These are phyloP conservation scores for Chrysolina oricalcia DNA, from an alignment of 2,888 invertebrate genomes.

Conservation along the genomic window DNA sequence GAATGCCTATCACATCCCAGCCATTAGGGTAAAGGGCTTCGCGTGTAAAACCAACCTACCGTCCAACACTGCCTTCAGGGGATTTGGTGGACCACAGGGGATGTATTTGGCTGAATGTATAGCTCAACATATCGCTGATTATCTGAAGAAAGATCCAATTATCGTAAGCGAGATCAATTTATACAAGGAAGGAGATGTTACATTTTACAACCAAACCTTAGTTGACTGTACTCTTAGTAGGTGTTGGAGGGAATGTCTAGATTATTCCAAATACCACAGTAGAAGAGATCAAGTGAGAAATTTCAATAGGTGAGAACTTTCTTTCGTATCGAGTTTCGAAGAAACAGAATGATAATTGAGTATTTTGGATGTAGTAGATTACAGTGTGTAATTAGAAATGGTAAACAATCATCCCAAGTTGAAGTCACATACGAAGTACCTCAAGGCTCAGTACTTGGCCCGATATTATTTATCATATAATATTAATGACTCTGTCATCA, in stretches of 20 bases:
- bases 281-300: conserved; percentile 76
- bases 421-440: no score
- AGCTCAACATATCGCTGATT: conserved; percentile 83
- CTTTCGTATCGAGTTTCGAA: background rate
- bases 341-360: background rate
- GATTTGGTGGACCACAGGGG: conserved; percentile 93
- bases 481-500: no score
- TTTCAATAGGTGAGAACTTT: conserved; percentile 81
- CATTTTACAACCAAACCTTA: conserved; percentile 85
- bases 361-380: no score
- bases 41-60: conserved; percentile 92
- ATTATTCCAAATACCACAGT: conserved; percentile 78
- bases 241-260: conserved; percentile 87
- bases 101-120: conserved; percentile 90
- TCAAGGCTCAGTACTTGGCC: no score
- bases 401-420: no score
- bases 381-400: no score
- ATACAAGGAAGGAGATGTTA: conserved; percentile 84
- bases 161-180: conserved; percentile 84
- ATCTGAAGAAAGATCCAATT: conserved; percentile 77
- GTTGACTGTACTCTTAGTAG: conserved; percentile 80
- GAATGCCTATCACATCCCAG: conserved; percentile 88
- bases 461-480: no score
- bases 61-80: conserved; percentile 94
- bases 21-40: conserved; percentile 80